phyloP scores from a whole-genome alignment of 2,113 vertebrate genomes.

The Albula goreensis region DNA sequence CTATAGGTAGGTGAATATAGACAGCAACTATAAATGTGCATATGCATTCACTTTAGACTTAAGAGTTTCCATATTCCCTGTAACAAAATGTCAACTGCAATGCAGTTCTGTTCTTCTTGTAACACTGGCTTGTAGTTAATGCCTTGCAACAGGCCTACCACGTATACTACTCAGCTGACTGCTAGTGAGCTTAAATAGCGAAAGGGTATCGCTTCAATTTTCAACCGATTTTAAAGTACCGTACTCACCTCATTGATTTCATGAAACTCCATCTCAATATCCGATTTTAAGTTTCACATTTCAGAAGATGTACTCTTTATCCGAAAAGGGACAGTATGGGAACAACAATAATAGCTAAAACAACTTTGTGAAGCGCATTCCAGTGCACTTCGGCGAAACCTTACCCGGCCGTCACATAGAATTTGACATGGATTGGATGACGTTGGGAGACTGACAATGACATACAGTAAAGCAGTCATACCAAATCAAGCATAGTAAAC shows the following conservation, averaged over 20 bases:
- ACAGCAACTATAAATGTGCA: background rate
- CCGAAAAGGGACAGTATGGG: background rate
- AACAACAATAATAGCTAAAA: background rate
- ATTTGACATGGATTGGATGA: constrained; percentile 10
- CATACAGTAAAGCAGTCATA: constrained; percentile 15
- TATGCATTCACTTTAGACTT: background rate
- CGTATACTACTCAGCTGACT: background rate
- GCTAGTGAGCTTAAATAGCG: background rate
- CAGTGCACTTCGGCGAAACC: background rate
- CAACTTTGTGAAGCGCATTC: background rate
- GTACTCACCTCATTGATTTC: constrained; percentile 23
- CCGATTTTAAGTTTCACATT: constrained; percentile 1
- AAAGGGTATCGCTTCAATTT: background rate
- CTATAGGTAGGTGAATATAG: too few relatives aligned
- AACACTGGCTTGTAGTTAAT: too few relatives aligned
- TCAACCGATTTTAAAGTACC: background rate
- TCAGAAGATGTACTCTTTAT: background rate
- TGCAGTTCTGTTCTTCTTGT: too few relatives aligned
- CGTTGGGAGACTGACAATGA: background rate
- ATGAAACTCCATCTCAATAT: constrained; percentile 16
- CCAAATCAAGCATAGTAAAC: constrained; percentile 11
- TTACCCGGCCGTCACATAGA: constrained; percentile 17
- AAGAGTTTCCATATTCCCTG: background rate
- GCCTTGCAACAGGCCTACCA: background rate
- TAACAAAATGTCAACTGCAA: background rate